Conservation (phyloP, 2,888 invertebrate genomes). For the Cetonia aurata region DNA sequence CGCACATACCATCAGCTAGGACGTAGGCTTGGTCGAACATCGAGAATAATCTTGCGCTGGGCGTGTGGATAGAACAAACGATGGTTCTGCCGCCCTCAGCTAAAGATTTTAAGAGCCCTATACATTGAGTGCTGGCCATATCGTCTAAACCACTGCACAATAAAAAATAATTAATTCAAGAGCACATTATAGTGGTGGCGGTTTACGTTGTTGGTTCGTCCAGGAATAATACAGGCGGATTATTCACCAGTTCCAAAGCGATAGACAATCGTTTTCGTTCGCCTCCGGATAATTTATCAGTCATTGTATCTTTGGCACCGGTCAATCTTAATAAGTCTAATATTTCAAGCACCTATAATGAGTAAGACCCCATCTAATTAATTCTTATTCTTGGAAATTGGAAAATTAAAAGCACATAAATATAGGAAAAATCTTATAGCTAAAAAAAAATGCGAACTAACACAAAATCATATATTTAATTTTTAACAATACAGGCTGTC, state of each 20-base stretch:
- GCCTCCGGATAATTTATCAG: constrained; percentile 87
- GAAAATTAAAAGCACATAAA: no score
- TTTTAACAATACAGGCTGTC: no score
- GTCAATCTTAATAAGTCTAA: constrained; percentile 82
- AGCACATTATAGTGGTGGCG: constrained; percentile 6
- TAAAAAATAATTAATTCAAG: background rate
- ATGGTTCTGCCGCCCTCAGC: constrained; percentile 91
- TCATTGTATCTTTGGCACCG: constrained; percentile 79
- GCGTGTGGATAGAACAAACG: constrained; percentile 96
- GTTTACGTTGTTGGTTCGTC: constrained; percentile 98
- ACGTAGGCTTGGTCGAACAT: constrained; percentile 94
- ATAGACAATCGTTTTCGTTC: constrained; percentile 94
- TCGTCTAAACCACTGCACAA: constrained; percentile 88
- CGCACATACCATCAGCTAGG: constrained; percentile 89
- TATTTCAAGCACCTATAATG: constrained; percentile 86
- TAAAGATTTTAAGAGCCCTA: constrained; percentile 84
- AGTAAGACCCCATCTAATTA: no score
- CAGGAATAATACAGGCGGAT: constrained; percentile 94
- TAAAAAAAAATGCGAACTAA: no score
- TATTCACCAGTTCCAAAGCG: constrained; percentile 92
- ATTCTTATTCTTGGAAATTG: no score
- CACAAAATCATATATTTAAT: no score
- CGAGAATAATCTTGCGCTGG: constrained; percentile 91
- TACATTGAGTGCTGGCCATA: constrained; percentile 89
- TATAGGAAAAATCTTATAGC: no score